Percentiles rank a stretch among this genome's conserved stretches.
phyloP scores from a whole-genome alignment of 37 sponge, comb jelly and placozoan species.

The Aplysina aerophoba region DNA sequence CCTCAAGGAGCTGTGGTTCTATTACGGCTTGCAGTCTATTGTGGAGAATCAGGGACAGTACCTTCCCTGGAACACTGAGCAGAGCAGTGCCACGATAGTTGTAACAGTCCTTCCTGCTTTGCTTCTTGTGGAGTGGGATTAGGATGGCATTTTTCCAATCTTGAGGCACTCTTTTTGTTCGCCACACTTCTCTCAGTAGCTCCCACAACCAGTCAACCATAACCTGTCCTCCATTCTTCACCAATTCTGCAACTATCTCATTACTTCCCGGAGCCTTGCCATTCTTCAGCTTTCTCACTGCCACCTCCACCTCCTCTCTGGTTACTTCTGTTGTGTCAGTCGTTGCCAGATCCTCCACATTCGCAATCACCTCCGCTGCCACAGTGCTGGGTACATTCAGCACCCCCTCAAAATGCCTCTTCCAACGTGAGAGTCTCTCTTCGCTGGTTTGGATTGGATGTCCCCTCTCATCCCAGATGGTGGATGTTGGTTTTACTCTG shows the following conservation, averaged over 20 bases:
- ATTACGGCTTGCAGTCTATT: conserved; percentile 1
- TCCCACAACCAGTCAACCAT: conserved; percentile 29
- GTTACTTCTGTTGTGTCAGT: conserved; percentile 27
- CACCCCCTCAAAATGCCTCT: conserved; percentile 22
- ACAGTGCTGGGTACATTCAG: conserved; percentile 25
- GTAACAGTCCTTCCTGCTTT: conserved; percentile 4
- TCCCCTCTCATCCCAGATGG: conserved; percentile 21
- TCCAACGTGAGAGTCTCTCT: neutral
- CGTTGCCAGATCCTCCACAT: neutral
- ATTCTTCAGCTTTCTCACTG: too few relatives aligned
- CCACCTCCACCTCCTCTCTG: conserved; percentile 22
- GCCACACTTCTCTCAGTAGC: conserved; percentile 21
- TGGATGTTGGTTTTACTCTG: conserved; percentile 8
- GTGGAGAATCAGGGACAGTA: conserved; percentile 4
- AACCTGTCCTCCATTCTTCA: conserved; percentile 19
- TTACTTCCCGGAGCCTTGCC: conserved; percentile 18
- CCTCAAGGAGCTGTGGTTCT: conserved; percentile 9
- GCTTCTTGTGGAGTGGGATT: conserved; percentile 22
- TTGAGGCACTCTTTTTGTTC: neutral
- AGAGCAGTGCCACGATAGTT: conserved; percentile 11
- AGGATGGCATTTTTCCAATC: conserved; percentile 23
- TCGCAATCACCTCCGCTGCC: conserved; percentile 10
- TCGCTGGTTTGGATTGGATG: neutral
- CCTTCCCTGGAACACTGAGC: conserved; percentile 27
- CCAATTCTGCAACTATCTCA: conserved; percentile 30